Base-by-base conservation (phyloP, 1,140 invertebrate genomes). In the Daktulosphaira vitifoliae region DNA sequence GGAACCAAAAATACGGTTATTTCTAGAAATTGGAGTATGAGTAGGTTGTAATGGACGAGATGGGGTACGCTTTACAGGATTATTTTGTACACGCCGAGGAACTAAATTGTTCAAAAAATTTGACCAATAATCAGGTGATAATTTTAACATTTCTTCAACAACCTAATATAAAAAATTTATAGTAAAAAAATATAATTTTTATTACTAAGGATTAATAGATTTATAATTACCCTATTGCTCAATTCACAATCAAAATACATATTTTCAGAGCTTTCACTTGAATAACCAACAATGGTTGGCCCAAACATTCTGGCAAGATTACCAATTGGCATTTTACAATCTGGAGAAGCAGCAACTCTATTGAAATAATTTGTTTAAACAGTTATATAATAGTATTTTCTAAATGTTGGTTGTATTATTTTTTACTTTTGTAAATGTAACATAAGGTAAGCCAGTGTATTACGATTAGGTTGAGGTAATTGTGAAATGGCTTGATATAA, bases 301-400 rank as follows among this genome's bases (percentile, higher is more conserved):
- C 88, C 90, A 76, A 93, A 91, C 11, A 92, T 80, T 72, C 84
- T 86, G 0, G 89, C 82, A 16, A 94, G 77, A 78, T 90, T 92
- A 23, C 75, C 76, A 11, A 82, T 76, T 1, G 85, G 82, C 90
- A 93, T 94, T 75, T 87, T 85, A 56, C 86, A 87, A 25, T 85
- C 84, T 0, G 79, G 77, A 66, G 79, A 79, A 67, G 83, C 80
- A 0, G 88, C 82, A 65, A 92, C 82, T 71, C 87, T 85, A 52
- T 67, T 69, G 51, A 68, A 62, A 50, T 44, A 38, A 66, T 8
- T 44, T 25, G 22, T 65, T 20, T 64, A 15, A 50, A 26, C 62
- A 15, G 44, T 2, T n/a, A 20, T n/a, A 66, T 25, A 11, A 16
- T 65, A 50, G 13, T 15, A 44, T 37, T 16, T 8, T 22, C 8